Percentiles rank a stretch among this genome's conserved stretches.
Conservation (phyloP, 2,797 vertebrate genomes). For the Brachymystax lenok region DNA sequence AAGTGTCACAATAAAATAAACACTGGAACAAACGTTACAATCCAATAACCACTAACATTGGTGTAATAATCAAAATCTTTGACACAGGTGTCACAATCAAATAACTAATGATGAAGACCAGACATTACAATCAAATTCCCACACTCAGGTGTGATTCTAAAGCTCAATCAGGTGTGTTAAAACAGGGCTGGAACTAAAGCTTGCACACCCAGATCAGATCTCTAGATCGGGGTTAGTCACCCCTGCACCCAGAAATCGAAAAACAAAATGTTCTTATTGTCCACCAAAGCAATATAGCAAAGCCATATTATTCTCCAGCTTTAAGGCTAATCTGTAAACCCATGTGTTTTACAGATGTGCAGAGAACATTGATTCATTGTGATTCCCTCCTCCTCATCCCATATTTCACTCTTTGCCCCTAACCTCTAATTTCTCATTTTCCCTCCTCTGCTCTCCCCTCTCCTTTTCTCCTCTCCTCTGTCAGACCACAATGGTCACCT, state of each 20-base stretch:
- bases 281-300: slow-evolving; percentile 34
- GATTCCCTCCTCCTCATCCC: slow-evolving; percentile 60
- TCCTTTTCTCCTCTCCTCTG: not conserved
- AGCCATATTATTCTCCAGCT: slow-evolving; percentile 61
- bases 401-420: not conserved
- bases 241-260: not conserved
- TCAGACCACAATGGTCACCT: not conserved
- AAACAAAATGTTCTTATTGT: slow-evolving; percentile 15
- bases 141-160: not conserved
- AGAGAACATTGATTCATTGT: slow-evolving; percentile 45
- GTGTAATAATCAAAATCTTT: not conserved
- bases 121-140: not conserved
- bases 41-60: slow-evolving; percentile 43
- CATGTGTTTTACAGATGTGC: slow-evolving; percentile 62
- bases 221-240: not conserved
- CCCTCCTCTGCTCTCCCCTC: not conserved
- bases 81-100: not conserved
- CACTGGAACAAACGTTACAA: slow-evolving; percentile 45
- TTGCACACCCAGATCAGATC: not conserved
- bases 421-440: not conserved
- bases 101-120: not conserved
- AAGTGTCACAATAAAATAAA: not conserved
- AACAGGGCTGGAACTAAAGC: not conserved
- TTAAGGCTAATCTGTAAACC: slow-evolving; percentile 69
- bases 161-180: not conserved